These are phyloP conservation scores for Spialia ferax DNA, from an alignment of 2,888 invertebrate species.

Conservation along the genomic window DNA sequence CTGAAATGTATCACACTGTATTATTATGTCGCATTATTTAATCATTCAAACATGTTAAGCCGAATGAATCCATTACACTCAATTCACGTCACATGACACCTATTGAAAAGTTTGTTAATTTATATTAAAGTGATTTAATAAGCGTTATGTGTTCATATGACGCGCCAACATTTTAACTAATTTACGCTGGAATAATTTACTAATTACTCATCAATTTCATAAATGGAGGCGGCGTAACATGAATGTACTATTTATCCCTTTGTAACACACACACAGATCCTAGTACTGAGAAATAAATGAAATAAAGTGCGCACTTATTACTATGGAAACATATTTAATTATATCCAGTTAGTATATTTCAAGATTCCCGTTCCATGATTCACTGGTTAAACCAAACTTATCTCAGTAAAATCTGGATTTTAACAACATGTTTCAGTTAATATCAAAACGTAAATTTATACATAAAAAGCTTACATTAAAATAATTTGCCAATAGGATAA, in stretches of 20 bases:
- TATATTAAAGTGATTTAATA: slow-evolving; percentile 32
- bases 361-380: too few species aligned
- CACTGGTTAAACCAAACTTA: too few species aligned
- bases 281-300: background rate
- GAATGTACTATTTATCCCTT: slow-evolving; percentile 6
- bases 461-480: too few species aligned
- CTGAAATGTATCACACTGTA: slow-evolving; percentile 38
- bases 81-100: slow-evolving; percentile 24
- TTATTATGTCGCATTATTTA: slow-evolving; percentile 36
- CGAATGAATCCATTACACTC: slow-evolving; percentile 32
- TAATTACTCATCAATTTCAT: slow-evolving; percentile 13
- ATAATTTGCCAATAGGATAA: too few species aligned
- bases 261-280: background rate
- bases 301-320: background rate
- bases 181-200: slow-evolving; percentile 6
- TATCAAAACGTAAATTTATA: too few species aligned
- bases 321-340: background rate
- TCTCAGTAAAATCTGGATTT: too few species aligned
- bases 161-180: slow-evolving; percentile 18
- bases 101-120: slow-evolving; percentile 21
- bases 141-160: slow-evolving; percentile 22
- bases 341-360: too few species aligned
- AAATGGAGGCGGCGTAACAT: background rate
- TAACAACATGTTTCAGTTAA: too few species aligned
- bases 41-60: slow-evolving; percentile 32